A percentile compares a stretch with the other conserved stretches of the same genome.
phyloP scores from a whole-genome alignment of 1,140 invertebrate genomes.

The Ericerus pela region DNA sequence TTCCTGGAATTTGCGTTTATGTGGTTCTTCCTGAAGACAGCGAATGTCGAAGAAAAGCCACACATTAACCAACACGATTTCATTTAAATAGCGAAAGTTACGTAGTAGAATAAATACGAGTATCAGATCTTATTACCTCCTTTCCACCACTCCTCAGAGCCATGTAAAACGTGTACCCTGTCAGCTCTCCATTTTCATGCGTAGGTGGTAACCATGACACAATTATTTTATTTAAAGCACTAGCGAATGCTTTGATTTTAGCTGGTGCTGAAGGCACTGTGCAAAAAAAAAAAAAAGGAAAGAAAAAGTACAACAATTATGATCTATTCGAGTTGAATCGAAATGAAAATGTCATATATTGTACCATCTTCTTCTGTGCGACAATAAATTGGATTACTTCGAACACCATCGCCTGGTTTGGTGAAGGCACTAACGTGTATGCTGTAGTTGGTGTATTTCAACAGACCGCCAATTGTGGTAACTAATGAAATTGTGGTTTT shows the following conservation, averaged over 20 bases:
- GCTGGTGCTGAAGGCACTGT: slow-evolving; percentile 69
- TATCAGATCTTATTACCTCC: slow-evolving; percentile 32
- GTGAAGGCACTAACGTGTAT: slow-evolving; percentile 70
- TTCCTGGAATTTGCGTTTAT: slow-evolving; percentile 48
- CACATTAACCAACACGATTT: not conserved
- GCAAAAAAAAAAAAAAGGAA: slow-evolving; percentile 21
- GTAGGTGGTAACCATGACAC: slow-evolving; percentile 72
- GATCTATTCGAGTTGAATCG: not conserved
- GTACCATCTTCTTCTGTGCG: slow-evolving; percentile 59
- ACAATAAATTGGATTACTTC: slow-evolving; percentile 55
- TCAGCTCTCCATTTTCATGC: slow-evolving; percentile 56
- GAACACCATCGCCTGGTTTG: slow-evolving; percentile 56
- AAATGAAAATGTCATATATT: slow-evolving; percentile 15
- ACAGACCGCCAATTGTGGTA: slow-evolving; percentile 49
- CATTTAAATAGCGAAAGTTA: not conserved
- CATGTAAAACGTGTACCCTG: slow-evolving; percentile 67
- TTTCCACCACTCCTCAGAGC: slow-evolving; percentile 55
- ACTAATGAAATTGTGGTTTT: slow-evolving; percentile 48
- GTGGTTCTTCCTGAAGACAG: slow-evolving; percentile 41
- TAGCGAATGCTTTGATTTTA: slow-evolving; percentile 74
- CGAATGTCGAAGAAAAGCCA: not conserved
- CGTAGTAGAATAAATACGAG: not conserved
- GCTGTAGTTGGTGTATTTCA: slow-evolving; percentile 64
- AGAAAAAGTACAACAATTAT: not conserved
- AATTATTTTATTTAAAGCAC: slow-evolving; percentile 64